Evolutionary conservation across 2,113 vertebrate genomes (phyloP).

Genomic region (Dasyprocta punctata): DNA sequence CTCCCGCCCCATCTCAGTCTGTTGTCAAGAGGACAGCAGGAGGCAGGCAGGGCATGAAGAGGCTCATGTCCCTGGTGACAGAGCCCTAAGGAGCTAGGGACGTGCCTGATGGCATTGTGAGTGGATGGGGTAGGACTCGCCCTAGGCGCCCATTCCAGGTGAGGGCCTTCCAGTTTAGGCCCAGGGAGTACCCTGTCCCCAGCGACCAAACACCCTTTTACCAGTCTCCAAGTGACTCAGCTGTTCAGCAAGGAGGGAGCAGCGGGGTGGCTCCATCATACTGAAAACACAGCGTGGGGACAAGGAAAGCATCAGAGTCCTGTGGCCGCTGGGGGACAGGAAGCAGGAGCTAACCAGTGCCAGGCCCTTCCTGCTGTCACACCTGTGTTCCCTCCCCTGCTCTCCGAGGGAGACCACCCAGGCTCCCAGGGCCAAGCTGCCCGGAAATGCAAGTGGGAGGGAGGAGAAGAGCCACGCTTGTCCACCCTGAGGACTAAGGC

Average conservation of each 20-base stretch:
- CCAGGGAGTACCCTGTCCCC: background rate
- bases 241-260: background rate
- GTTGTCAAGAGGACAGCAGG: background rate
- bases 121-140: background rate
- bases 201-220: background rate
- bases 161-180: background rate
- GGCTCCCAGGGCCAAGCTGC: background rate
- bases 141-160: background rate
- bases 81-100: no score
- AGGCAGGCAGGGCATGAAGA: background rate
- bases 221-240: background rate
- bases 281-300: background rate
- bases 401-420: background rate
- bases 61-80: background rate
- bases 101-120: background rate
- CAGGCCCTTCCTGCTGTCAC: background rate
- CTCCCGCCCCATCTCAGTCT: background rate
- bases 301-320: background rate
- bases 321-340: background rate
- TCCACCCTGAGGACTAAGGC: background rate
- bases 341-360: background rate
- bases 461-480: no score
- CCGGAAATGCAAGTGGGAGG: background rate
- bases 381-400: background rate
- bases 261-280: background rate